A percentile compares a stretch with the other conserved stretches of the same genome.
phyloP scores from a whole-genome alignment of 2,888 invertebrate species.

The Phyto melanocephala region DNA sequence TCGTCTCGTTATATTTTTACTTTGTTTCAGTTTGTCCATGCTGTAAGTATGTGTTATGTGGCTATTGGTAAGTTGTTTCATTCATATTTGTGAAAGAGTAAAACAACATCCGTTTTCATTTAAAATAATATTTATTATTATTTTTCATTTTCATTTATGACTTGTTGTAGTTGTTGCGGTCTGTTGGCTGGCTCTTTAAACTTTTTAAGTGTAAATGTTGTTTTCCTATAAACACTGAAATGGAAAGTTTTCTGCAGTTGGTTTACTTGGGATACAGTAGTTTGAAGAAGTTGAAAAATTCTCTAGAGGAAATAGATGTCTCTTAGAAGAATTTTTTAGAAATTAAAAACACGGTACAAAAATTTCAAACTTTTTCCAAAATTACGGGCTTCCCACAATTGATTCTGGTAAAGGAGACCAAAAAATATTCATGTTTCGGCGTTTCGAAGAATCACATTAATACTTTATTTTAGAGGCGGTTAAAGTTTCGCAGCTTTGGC shows the following conservation, averaged over 20 bases:
- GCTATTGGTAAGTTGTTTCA: neutral
- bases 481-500: too few relatives aligned
- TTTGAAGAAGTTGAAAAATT: too few relatives aligned
- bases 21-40: neutral
- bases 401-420: too few relatives aligned
- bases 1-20: neutral
- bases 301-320: too few relatives aligned
- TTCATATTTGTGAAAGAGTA: slow-evolving; percentile 39
- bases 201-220: neutral
- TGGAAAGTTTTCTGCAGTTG: slow-evolving; percentile 3
- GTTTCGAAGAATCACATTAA: too few relatives aligned
- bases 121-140: slow-evolving; percentile 51
- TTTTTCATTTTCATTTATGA: slow-evolving; percentile 44
- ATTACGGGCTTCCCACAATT: too few relatives aligned
- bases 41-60: neutral
- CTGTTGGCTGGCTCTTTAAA: neutral
- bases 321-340: too few relatives aligned
- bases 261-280: neutral
- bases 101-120: slow-evolving; percentile 56
- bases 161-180: slow-evolving; percentile 26
- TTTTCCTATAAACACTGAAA: slow-evolving; percentile 17
- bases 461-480: too few relatives aligned
- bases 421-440: too few relatives aligned
- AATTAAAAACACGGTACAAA: too few relatives aligned
- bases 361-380: too few relatives aligned